Conservation (phyloP, 2,113 vertebrate species). For the Ciconia stormi region DNA sequence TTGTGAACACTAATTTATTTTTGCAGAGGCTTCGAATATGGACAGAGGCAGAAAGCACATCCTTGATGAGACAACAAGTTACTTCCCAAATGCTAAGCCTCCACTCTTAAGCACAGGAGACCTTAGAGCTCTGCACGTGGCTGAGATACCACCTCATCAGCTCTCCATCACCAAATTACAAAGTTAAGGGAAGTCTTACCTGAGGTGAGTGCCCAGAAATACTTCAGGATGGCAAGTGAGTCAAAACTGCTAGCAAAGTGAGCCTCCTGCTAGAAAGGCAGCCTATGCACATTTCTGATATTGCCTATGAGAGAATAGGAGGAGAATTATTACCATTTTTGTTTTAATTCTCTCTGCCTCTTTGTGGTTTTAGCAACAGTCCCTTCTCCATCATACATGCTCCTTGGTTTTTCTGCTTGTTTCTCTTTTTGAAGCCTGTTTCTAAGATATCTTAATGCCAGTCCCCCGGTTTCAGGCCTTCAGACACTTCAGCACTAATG, state of each 20-base stretch:
- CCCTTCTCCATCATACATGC: not conserved
- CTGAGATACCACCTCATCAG: not conserved
- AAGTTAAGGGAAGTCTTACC: not conserved
- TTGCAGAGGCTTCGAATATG: not conserved
- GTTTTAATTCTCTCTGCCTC: not conserved
- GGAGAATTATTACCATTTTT: not conserved
- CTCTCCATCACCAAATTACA: not conserved
- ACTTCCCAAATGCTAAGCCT: not conserved
- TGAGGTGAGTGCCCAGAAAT: not conserved
- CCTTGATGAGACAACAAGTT: not conserved
- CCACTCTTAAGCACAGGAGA: not conserved
- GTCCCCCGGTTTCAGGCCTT: not conserved
- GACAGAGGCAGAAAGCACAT: not conserved
- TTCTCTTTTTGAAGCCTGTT: not conserved
- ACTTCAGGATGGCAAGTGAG: not conserved
- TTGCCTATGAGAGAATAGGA: not conserved
- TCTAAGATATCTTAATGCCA: not conserved
- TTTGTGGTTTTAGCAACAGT: not conserved
- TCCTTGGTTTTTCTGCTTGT: not conserved
- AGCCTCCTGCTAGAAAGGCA: not conserved
- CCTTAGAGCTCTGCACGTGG: not conserved
- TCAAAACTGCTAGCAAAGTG: not conserved
- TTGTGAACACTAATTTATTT: conserved; percentile 22
- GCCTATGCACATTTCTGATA: not conserved
- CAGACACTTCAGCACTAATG: not conserved